Percentiles rank a stretch among this genome's conserved stretches.
phyloP scores from a whole-genome alignment of 1,140 invertebrate species.

The Caenorhabditis elegans region DNA sequence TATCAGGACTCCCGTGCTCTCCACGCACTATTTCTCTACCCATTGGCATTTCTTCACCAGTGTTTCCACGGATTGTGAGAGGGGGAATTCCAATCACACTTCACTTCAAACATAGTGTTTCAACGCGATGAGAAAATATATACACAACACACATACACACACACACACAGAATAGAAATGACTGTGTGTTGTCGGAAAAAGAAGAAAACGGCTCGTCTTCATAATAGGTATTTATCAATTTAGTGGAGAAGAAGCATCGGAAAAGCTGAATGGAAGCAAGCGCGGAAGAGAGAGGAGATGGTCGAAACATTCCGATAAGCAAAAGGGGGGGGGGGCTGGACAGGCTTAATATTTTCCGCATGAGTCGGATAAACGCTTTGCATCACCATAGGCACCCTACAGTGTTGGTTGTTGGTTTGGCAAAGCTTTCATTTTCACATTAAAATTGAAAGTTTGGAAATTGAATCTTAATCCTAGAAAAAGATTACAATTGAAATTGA shows the following conservation, averaged over 20 bases:
- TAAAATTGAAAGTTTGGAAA: too few species aligned
- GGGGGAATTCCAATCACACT: not conserved
- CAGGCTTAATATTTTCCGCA: conserved; percentile 28
- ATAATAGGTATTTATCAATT: conserved; percentile 22
- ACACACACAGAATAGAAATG: not conserved
- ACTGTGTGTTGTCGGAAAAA: not conserved
- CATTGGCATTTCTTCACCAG: not conserved
- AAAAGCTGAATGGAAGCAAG: not conserved
- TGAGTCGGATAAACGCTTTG: conserved; percentile 24
- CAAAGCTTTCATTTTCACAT: not conserved
- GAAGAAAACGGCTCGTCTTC: not conserved
- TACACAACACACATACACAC: not conserved
- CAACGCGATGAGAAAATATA: not conserved
- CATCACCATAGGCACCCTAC: not conserved
- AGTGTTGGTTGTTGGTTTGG: conserved; percentile 7
- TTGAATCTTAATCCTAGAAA: too few species aligned
- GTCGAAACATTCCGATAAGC: not conserved
- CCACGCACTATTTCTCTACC: not conserved
- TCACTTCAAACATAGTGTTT: not conserved
- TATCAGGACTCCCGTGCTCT: not conserved
- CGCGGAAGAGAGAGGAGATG: too few species aligned
- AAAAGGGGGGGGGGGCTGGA: too few species aligned
- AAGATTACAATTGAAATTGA: too few species aligned
- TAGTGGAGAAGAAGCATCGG: not conserved
- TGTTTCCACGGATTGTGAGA: not conserved